Conservation (phyloP, 1,140 invertebrate genomes). For the Lepidurus apus region DNA sequence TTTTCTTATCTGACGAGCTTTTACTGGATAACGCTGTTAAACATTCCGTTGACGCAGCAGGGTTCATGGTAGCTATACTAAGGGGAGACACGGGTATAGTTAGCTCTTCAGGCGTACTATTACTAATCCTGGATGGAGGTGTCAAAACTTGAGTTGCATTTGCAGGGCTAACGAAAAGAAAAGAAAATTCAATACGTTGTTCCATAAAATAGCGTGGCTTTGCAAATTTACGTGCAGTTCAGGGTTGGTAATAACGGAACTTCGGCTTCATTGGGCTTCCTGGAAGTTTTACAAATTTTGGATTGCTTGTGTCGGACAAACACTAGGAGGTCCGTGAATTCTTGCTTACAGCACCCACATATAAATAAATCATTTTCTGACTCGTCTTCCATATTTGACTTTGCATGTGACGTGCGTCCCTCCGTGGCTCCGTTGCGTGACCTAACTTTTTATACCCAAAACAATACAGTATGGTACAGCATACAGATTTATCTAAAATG, state of each 20-base stretch:
- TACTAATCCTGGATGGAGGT: too few relatives aligned
- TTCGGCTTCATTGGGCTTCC: not conserved
- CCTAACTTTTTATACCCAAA: not conserved
- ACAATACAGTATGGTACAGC: too few relatives aligned
- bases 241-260: not conserved
- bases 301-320: conserved; percentile 42
- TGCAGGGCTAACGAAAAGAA: too few relatives aligned
- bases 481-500: too few relatives aligned
- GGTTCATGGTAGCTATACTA: not conserved
- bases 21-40: not conserved
- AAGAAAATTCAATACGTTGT: too few relatives aligned
- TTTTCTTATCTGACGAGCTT: not conserved
- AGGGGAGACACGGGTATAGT: not conserved
- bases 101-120: too few relatives aligned
- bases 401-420: too few relatives aligned
- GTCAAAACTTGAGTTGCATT: too few relatives aligned
- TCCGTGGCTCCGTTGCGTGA: too few relatives aligned
- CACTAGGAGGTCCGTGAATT: conserved; percentile 41
- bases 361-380: conserved; percentile 42
- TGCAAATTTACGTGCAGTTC: too few relatives aligned
- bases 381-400: not conserved
- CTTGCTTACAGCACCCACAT: conserved; percentile 42
- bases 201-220: too few relatives aligned
- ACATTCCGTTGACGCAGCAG: not conserved
- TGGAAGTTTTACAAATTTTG: not conserved